Evolutionary conservation across 1,140 invertebrate genomes (phyloP), one percentile per base, ranked within the genome.

Genomic region (Phenacoccus solenopsis): DNA sequence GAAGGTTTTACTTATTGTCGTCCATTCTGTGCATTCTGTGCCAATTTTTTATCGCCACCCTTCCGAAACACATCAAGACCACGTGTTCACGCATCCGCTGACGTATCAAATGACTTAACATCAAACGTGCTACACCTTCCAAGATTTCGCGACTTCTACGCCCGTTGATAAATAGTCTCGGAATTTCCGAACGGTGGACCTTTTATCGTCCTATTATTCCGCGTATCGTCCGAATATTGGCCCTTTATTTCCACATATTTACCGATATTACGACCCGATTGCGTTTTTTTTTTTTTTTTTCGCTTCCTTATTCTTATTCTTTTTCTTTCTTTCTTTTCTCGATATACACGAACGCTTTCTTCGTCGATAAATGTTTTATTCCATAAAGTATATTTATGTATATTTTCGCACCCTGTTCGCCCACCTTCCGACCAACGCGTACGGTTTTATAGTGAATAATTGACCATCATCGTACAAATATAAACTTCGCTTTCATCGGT

Each of bases 71-170:
- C 59, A 64, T 64, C 59, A 64, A 64, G 59, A 64, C 59, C 59
- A 64, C 59, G 59, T 64, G 59, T 64, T 64, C 59, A 64, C 59
- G 59, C 59, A 64, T 64, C 59, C 59, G 59, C 59, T 64, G 59
- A 64, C 59, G 59, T 64, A 64, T 64, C 59, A 64, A 64, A 64
- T 64, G 59, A 64, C 59, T 64, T 64, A 64, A 64, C 59, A 64
- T 64, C 59, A 64, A 64, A 27, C 21, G 59, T 64, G 25, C 25
- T 25, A 64, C 59, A 64, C 59, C 59, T 64, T 64, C 25, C 59
- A 64, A 64, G 25, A 25, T 64, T 64, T 27, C 25, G 21, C 59
- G 59, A 64, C 59, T 64, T 27, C 59, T 64, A 27, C 25, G 25
- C 25, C n/a, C 59, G 20, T 64, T 64, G 59, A 64, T 64, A 64